Percentiles rank a stretch among this genome's conserved stretches.
These are phyloP conservation scores for Pecten maximus DNA, from an alignment of 2,888 invertebrate genomes.

Conservation along the genomic window DNA sequence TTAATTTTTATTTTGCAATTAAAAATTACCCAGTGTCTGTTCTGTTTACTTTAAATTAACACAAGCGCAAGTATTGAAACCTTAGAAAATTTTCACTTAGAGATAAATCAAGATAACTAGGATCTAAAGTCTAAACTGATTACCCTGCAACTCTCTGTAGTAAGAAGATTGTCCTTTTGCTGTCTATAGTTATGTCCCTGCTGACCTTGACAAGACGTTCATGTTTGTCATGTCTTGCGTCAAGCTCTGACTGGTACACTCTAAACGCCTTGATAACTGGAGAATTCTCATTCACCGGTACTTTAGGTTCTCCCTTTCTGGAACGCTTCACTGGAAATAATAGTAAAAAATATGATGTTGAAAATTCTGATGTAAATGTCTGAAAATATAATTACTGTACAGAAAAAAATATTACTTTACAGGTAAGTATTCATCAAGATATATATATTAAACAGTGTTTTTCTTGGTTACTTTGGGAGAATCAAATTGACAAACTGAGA, in stretches of 20 bases:
- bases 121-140: conserved; percentile 65
- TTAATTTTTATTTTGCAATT: too few species aligned
- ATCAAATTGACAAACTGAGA: too few species aligned
- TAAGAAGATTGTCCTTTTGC: conserved; percentile 93
- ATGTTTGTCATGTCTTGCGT: conserved; percentile 91
- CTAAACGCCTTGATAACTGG: conserved; percentile 73
- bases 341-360: neutral
- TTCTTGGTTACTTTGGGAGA: too few species aligned
- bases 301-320: conserved; percentile 41
- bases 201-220: conserved; percentile 92
- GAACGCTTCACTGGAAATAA: conserved; percentile 41
- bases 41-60: neutral
- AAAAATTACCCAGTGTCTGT: neutral
- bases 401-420: too few species aligned
- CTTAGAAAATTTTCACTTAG: too few species aligned
- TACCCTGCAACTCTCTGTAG: conserved; percentile 89
- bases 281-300: conserved; percentile 65
- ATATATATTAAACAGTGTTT: too few species aligned
- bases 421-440: too few species aligned
- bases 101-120: neutral
- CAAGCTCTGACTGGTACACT: conserved; percentile 84
- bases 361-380: too few species aligned
- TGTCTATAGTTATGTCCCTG: conserved; percentile 93
- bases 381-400: too few species aligned
- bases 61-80: neutral